Percentiles rank a stretch among this genome's conserved stretches.
phyloP scores from a whole-genome alignment of 2,888 invertebrate species.

The Lobophora halterata region DNA sequence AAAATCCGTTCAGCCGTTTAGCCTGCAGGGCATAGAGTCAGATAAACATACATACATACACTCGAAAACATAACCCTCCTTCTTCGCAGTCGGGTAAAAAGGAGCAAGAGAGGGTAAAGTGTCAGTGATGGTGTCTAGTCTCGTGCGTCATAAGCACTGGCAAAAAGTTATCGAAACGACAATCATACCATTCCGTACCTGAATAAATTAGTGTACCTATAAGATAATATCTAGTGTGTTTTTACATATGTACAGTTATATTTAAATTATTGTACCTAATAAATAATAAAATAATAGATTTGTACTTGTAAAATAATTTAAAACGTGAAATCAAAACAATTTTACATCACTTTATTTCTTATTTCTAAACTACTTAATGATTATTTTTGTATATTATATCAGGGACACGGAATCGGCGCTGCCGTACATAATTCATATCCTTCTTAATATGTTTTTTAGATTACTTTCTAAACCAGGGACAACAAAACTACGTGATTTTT shows the following conservation, averaged over 20 bases:
- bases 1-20: too few relatives aligned
- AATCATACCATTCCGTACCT: conserved; percentile 63
- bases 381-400: conserved; percentile 71
- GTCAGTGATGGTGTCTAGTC: conserved; percentile 26
- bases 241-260: conserved; percentile 77
- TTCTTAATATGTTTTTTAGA: not conserved
- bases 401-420: conserved; percentile 46
- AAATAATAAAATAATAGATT: conserved; percentile 68
- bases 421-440: conserved; percentile 19
- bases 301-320: conserved; percentile 73
- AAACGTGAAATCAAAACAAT: conserved; percentile 60
- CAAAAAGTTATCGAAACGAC: conserved; percentile 59
- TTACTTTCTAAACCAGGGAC: not conserved
- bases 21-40: too few relatives aligned
- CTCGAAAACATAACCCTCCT: too few relatives aligned
- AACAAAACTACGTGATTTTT: not conserved
- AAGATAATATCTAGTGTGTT: conserved; percentile 71
- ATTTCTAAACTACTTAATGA: conserved; percentile 72
- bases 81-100: not conserved
- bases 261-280: conserved; percentile 69
- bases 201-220: conserved; percentile 79
- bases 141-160: conserved; percentile 55
- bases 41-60: too few relatives aligned
- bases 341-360: conserved; percentile 57
- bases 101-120: conserved; percentile 11